phyloP scores from a whole-genome alignment of 2,888 invertebrate genomes.

The Schizaphis graminum region DNA sequence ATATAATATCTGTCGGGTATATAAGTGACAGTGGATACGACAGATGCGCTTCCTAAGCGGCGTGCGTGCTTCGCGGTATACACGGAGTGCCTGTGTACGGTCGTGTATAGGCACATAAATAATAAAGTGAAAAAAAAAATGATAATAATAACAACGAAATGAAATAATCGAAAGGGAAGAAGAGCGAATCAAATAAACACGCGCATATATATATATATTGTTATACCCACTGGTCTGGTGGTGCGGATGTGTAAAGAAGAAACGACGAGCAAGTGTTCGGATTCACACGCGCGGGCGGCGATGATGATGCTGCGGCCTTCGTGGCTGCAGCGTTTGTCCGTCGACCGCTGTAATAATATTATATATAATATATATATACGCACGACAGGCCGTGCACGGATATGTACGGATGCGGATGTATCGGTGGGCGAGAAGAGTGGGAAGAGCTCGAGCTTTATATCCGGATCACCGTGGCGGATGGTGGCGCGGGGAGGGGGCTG shows the following conservation, averaged over 20 bases:
- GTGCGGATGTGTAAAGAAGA: neutral
- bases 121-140: constrained; percentile 11
- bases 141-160: neutral
- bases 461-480: constrained; percentile 1
- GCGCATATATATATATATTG: neutral
- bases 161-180: neutral
- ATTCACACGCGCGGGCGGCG: constrained; percentile 40
- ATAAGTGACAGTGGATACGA: neutral
- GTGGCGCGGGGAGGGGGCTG: neutral
- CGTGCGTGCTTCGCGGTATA: neutral
- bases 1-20: neutral
- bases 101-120: neutral
- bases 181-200: constrained; percentile 13
- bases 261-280: constrained; percentile 31
- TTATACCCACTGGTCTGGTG: neutral
- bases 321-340: neutral
- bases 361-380: neutral
- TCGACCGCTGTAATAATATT: neutral
- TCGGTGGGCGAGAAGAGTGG: neutral
- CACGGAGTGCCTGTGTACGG: too few relatives aligned
- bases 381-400: neutral
- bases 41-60: neutral
- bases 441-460: constrained; percentile 20
- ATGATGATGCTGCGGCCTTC: neutral
- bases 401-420: neutral